Percentiles rank a stretch among this genome's conserved stretches.
Evolutionary conservation across 2,888 invertebrate species (phyloP).

Genomic region (Leucophenga montana): DNA sequence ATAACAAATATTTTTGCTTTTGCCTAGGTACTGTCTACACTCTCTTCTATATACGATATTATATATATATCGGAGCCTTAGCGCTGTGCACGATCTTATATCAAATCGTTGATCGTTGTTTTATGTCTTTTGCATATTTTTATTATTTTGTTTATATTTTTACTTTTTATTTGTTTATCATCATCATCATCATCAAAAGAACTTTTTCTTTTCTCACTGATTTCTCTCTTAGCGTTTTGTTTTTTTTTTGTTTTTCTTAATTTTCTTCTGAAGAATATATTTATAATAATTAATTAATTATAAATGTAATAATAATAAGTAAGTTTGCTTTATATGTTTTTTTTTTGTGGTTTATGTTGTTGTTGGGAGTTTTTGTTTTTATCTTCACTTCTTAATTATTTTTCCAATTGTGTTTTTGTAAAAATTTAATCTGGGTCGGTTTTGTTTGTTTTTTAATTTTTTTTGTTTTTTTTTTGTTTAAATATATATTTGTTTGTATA

Average conservation of each 20-base stretch:
- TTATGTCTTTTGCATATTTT: conserved; percentile 31
- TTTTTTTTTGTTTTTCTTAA: conserved; percentile 31
- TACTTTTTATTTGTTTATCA: conserved; percentile 15
- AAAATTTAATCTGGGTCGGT: conserved; percentile 54
- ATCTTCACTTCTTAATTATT: conserved; percentile 51
- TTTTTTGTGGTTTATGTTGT: conserved; percentile 46
- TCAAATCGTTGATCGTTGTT: not conserved
- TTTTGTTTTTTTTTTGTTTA: conserved; percentile 37
- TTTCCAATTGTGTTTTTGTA: conserved; percentile 29
- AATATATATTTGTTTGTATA: conserved; percentile 48
- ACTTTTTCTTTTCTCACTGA: conserved; percentile 35
- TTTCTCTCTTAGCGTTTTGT: conserved; percentile 39
- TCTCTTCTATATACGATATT: too few relatives aligned
- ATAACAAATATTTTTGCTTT: too few relatives aligned
- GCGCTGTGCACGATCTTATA: not conserved
- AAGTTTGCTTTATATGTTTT: conserved; percentile 61
- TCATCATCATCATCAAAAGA: conserved; percentile 22
- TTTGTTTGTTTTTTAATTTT: conserved; percentile 34
- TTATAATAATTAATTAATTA: conserved; percentile 58
- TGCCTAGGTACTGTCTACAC: too few relatives aligned
- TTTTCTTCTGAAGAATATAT: conserved; percentile 57
- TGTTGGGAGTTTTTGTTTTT: conserved; percentile 5
- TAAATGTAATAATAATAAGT: conserved; percentile 60
- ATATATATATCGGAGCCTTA: conserved; percentile 3
- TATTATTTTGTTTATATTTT: conserved; percentile 9